phyloP scores from a whole-genome alignment of 2,113 vertebrate genomes.

The Corythaeola cristata region DNA sequence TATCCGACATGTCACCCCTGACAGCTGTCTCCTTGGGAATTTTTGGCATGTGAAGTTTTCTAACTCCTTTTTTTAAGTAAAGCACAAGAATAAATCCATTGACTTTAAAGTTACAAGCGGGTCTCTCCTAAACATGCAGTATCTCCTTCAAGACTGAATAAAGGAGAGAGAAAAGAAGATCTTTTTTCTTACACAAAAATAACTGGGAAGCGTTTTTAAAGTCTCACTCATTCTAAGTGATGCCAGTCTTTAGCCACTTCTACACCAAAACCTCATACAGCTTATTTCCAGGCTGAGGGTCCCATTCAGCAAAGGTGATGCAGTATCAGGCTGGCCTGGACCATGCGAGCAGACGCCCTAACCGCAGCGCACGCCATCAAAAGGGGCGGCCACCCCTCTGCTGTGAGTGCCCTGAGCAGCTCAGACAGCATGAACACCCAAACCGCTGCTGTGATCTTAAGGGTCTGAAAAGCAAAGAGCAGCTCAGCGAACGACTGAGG shows the following conservation, averaged over 20 bases:
- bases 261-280: neutral
- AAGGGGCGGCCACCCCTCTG: neutral
- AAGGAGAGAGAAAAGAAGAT: neutral
- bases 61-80: neutral
- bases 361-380: neutral
- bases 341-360: neutral
- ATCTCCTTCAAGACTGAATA: neutral
- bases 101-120: neutral
- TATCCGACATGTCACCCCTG: slow-evolving; percentile 60
- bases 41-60: slow-evolving; percentile 44
- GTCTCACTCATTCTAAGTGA: neutral
- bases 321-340: neutral
- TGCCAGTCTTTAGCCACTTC: neutral
- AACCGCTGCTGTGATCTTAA: neutral
- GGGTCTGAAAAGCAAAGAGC: neutral
- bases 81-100: neutral
- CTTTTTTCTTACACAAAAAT: slow-evolving; percentile 21
- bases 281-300: neutral
- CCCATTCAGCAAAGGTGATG: neutral
- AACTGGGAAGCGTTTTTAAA: neutral
- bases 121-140: neutral
- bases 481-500: neutral
- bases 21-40: slow-evolving; percentile 62
- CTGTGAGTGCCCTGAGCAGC: neutral
- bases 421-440: neutral